Evolutionary conservation across 2,113 vertebrate genomes (phyloP), one percentile per base, ranked within the genome.

Genomic region (Castor canadensis): DNA sequence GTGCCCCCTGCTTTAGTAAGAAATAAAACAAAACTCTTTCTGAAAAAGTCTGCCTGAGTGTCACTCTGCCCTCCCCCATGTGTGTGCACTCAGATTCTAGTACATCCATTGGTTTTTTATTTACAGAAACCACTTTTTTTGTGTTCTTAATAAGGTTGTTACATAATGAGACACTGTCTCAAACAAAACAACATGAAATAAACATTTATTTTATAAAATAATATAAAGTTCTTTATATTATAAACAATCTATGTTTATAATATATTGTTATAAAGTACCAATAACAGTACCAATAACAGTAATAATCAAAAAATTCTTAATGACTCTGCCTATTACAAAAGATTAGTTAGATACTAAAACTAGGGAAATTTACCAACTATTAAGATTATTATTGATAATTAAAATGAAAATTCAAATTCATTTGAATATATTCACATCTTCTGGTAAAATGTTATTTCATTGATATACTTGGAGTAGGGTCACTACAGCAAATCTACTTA

Each of bases 321-420:
- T 49, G 13, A 58, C 8, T 38, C 38, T 90, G 30, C 13, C 28
- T 19, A 86, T 95, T 69, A 92, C 1, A 52, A 95, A 89, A 93
- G n/a, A 87, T 35, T n/a, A 96, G 17, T 45, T 91, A 73, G 73
- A 82, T 76, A 49, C 56, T 38, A 79, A 91, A 94, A 80, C 58
- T 72, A 82, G 72, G 19, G 22, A 82, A 72, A 66, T 62, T 8
- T 7, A 92, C 15, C n/a, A 86, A 38, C 26, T 60, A 73, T 35
- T 67, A 40, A 40, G 9, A 75, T 2, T 87, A 22, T 22, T 24
- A 91, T 52, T 93, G 49, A 75, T 24, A 54, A 56, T 75, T 38
- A 64, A 80, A 86, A 88, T 62, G 3, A 75, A 62, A 94, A 75
- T n/a, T 82, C 28, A 62, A 40, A 67, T 80, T 84, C 80, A 73